A percentile compares a stretch with the other conserved stretches of the same genome.
Conservation (phyloP, 2,113 vertebrate species). For the Amazona vittata region DNA sequence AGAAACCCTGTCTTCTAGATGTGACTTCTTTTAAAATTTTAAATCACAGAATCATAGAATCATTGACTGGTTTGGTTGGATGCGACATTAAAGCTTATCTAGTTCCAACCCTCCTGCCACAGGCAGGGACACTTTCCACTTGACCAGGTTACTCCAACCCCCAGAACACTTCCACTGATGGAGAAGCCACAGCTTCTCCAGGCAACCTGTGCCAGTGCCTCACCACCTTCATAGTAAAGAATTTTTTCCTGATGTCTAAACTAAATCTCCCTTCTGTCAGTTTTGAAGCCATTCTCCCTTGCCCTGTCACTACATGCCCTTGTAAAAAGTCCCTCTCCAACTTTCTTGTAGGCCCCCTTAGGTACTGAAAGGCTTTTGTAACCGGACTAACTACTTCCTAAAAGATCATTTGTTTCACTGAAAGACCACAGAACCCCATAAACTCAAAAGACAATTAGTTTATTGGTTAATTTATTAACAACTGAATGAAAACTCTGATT, state of each 20-base stretch:
- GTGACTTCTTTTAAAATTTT: neutral
- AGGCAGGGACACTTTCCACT: neutral
- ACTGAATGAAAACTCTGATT: neutral
- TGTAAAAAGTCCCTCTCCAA: neutral
- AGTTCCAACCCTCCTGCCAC: neutral
- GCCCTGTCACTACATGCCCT: neutral
- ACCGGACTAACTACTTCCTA: neutral
- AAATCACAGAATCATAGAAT: neutral
- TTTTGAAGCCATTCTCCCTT: neutral
- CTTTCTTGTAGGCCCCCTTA: neutral
- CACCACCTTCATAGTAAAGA: neutral
- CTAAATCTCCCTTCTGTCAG: neutral
- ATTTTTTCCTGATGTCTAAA: neutral
- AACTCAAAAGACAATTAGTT: neutral
- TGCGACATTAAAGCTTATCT: neutral
- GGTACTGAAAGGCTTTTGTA: neutral
- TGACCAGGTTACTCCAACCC: neutral
- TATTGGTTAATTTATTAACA: neutral
- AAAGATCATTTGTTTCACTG: neutral
- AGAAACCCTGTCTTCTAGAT: neutral
- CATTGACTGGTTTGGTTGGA: neutral
- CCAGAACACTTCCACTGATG: neutral
- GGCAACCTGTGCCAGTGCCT: neutral
- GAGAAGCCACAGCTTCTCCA: neutral
- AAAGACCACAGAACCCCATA: neutral